Base-by-base conservation (phyloP, 2,888 invertebrate genomes). In the Drosophila parthenogenetica region DNA sequence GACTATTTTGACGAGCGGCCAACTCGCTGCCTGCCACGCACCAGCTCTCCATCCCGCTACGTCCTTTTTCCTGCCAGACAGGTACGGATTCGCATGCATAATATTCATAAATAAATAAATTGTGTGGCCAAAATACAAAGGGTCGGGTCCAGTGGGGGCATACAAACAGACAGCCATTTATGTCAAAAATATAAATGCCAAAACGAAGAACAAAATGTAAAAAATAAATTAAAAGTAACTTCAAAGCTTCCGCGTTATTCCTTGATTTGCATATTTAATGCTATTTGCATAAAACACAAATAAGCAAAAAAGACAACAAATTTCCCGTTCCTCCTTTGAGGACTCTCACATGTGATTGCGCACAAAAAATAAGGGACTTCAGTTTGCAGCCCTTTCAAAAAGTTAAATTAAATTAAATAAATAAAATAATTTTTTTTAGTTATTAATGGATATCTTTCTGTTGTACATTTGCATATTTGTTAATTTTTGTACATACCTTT, bases 221-320 rank as follows among this genome's bases (percentile, higher is more conserved):
- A 49, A 43, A 55, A 66, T 74, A 88, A 82, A 71, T 86, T 71
- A 65, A 86, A 83, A 83, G 59, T 66, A 68, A 58, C 68, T 75
- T 78, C 60, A 76, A 83, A 84, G 78, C 62, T 57, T 39, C 39
- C 66, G 7, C 11, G 17, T n/a, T 55, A 55, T 32, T 55, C 32
- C 43, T 71, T 69, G 69, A 87, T 85, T 85, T 89, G 55, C 87
- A 89, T 85, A 72, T 70, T 83, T 81, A 81, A 87, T 87, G 67
- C 37, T n/a, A 81, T 89, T 87, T 80, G 70, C 87, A 80, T 78
- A 76, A 69, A 69, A 62, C 43, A 74, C 25, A 67, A 54, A 73
- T 39, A 59, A 59, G 40, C 22, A 59, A 5, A 42, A 49, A 17
- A 32, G 35, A 35, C 5, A 25, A 19, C 39, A 59, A 74, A 19